phyloP scores from a whole-genome alignment of 2,797 vertebrate genomes.

The Lerista edwardsae region DNA sequence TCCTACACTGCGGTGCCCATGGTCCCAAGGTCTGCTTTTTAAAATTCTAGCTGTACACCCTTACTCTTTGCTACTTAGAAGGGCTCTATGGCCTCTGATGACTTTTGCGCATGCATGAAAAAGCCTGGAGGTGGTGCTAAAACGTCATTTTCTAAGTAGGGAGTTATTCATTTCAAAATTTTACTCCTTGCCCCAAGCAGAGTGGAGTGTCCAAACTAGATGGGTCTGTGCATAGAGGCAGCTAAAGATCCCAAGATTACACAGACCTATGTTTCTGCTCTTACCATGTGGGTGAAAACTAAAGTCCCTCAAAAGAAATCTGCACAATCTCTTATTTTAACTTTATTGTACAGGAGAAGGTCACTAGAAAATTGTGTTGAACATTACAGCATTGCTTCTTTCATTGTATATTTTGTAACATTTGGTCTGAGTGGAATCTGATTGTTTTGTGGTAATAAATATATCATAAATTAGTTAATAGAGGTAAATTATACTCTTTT shows the following conservation, averaged over 20 bases:
- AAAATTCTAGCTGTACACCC: not conserved
- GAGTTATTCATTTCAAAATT: not conserved
- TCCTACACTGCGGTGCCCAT: not conserved
- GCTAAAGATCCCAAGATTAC: slow-evolving; percentile 11
- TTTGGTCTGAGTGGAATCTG: not conserved
- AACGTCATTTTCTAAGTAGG: not conserved
- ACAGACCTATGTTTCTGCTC: not conserved
- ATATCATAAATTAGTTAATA: no score
- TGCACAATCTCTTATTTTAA: slow-evolving; percentile 13
- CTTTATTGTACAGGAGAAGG: not conserved
- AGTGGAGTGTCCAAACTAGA: not conserved
- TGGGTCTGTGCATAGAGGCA: not conserved
- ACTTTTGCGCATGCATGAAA: slow-evolving; percentile 14
- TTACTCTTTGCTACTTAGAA: not conserved
- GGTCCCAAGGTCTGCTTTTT: not conserved
- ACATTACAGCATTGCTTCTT: not conserved
- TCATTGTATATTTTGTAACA: slow-evolving; percentile 4
- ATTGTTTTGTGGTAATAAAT: not conserved
- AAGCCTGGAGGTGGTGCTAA: slow-evolving; percentile 39
- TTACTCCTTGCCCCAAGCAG: not conserved
- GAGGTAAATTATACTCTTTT: not conserved
- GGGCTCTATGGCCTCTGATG: not conserved
- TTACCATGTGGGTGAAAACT: not conserved
- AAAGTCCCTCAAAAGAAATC: not conserved
- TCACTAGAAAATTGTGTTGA: not conserved